Conservation (phyloP, 2,797 vertebrate species). For the Hippocampus kuda region DNA sequence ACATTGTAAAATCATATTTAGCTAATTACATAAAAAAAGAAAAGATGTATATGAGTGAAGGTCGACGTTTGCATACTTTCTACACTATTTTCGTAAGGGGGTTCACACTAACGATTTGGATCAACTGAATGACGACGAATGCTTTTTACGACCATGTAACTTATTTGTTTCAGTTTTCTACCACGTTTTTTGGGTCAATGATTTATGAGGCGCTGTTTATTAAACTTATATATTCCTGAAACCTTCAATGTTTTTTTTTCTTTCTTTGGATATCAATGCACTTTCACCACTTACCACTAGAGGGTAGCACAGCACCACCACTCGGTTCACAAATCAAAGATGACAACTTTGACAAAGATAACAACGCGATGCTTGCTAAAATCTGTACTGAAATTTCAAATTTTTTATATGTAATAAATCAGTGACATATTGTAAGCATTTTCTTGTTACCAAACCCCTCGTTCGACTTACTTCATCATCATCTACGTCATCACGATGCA, state of each 20-base stretch:
- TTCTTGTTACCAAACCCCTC: too few species aligned
- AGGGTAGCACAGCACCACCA: slow-evolving; percentile 25
- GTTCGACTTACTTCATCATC: too few species aligned
- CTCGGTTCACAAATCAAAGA: too few species aligned
- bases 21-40: slow-evolving; percentile 48
- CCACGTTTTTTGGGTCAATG: slow-evolving; percentile 68
- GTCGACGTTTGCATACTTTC: slow-evolving; percentile 70
- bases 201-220: slow-evolving; percentile 67
- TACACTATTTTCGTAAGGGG: slow-evolving; percentile 75
- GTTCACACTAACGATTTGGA: slow-evolving; percentile 68
- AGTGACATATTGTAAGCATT: too few species aligned
- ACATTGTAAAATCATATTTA: slow-evolving; percentile 55
- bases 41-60: slow-evolving; percentile 58
- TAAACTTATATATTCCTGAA: slow-evolving; percentile 58
- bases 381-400: too few species aligned
- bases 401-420: too few species aligned
- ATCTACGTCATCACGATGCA: too few species aligned
- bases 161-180: slow-evolving; percentile 73
- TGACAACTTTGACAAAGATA: too few species aligned
- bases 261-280: background rate
- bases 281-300: slow-evolving; percentile 24
- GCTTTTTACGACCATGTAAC: slow-evolving; percentile 74
- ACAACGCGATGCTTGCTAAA: too few species aligned
- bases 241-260: background rate
- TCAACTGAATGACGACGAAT: slow-evolving; percentile 62